Percentiles rank a stretch among this genome's conserved stretches.
phyloP scores from a whole-genome alignment of 37 sponge, comb jelly and placozoan genomes.

The Hormiphora californensis region DNA sequence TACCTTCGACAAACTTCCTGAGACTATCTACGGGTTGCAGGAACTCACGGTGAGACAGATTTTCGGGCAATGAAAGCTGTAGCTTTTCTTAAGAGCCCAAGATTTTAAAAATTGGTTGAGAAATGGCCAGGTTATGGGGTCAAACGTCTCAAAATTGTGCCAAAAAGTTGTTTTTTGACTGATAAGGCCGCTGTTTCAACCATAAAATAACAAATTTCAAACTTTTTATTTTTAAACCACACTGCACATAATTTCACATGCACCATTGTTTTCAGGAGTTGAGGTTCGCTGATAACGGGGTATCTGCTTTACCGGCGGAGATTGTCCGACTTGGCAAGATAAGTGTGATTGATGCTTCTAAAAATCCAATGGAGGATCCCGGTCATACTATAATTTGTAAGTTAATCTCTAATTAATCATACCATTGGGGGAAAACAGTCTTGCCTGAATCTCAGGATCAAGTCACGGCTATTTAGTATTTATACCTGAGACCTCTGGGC shows the following conservation, averaged over 20 bases:
- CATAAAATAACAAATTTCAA: background rate
- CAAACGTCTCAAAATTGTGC: no score
- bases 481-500: background rate
- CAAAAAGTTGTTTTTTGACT: no score
- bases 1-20: slow-evolving; percentile 22
- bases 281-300: slow-evolving; percentile 44
- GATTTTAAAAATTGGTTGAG: no score
- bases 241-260: background rate
- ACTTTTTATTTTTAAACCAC: background rate
- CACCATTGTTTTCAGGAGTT: background rate
- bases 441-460: background rate
- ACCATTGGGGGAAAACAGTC: background rate
- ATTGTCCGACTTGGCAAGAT: background rate
- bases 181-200: no score
- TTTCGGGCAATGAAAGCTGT: background rate
- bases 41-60: slow-evolving; percentile 24
- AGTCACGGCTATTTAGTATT: background rate
- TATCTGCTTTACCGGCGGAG: background rate
- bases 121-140: no score
- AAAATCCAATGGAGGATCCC: slow-evolving; percentile 49
- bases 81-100: no score
- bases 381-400: background rate
- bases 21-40: slow-evolving; percentile 24
- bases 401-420: background rate
- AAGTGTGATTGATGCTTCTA: slow-evolving; percentile 3